Conservation (phyloP, 2,113 vertebrate species). For the Nyctibius bracteatus region DNA sequence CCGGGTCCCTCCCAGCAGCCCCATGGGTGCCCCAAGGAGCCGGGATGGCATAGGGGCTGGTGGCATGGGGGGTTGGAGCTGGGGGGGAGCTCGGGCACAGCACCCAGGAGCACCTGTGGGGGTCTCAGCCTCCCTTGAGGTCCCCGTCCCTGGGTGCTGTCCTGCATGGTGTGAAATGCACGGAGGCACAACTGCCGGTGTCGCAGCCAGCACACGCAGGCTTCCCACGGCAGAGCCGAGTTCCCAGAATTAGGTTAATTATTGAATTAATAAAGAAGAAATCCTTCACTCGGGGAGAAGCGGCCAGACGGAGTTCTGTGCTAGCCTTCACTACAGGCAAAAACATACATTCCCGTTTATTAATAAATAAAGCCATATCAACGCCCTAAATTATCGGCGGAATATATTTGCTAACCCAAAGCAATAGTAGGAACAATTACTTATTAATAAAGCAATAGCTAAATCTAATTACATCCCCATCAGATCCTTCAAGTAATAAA, state of each 20-base stretch:
- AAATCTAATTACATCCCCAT: slow-evolving; percentile 80
- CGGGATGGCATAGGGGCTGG: neutral
- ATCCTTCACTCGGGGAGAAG: neutral
- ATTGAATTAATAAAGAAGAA: neutral
- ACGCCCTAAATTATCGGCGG: slow-evolving; percentile 66
- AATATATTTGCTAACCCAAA: slow-evolving; percentile 63
- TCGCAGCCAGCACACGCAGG: accelerated
- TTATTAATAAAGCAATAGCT: slow-evolving; percentile 81
- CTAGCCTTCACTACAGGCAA: slow-evolving; percentile 4
- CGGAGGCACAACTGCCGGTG: accelerated
- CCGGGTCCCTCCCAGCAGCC: neutral
- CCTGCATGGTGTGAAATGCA: accelerated
- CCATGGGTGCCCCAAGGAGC: neutral
- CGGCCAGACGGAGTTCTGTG: neutral
- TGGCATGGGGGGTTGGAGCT: accelerated
- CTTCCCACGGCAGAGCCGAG: neutral
- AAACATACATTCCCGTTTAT: slow-evolving; percentile 36
- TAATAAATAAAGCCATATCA: slow-evolving; percentile 69
- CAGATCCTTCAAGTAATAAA: slow-evolving; percentile 75
- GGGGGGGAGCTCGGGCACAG: neutral
- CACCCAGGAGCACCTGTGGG: accelerated
- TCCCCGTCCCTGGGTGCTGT: too few species aligned
- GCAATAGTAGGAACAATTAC: slow-evolving; percentile 65
- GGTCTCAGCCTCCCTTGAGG: neutral
- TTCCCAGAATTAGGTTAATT: neutral